These are phyloP conservation scores for Psilanteris sp. DNA, from an alignment of 1,140 invertebrate species.

Conservation along the genomic window DNA sequence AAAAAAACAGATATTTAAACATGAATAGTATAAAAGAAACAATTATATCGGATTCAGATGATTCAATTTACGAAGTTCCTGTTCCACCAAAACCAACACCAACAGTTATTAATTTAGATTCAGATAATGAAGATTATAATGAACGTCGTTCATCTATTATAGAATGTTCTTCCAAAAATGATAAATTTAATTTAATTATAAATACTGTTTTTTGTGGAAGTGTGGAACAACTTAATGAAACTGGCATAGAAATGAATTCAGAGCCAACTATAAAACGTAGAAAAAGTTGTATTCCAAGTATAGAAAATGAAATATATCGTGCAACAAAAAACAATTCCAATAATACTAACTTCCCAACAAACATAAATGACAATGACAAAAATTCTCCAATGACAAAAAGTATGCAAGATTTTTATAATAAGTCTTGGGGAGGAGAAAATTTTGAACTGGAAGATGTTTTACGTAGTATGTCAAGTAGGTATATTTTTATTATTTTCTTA, in stretches of 20 bases:
- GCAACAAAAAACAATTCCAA: too few species aligned
- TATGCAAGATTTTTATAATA: slow-evolving; percentile 83
- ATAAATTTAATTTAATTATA: slow-evolving; percentile 70
- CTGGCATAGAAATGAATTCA: too few species aligned
- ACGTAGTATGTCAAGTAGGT: slow-evolving; percentile 81
- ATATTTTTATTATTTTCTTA: slow-evolving; percentile 31
- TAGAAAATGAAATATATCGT: too few species aligned
- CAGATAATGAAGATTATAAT: slow-evolving; percentile 5
- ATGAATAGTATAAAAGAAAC: neutral
- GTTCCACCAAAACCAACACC: slow-evolving; percentile 73
- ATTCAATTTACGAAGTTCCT: slow-evolving; percentile 76
- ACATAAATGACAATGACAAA: too few species aligned
- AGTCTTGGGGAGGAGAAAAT: slow-evolving; percentile 82
- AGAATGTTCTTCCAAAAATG: slow-evolving; percentile 42
- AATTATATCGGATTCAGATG: slow-evolving; percentile 66
- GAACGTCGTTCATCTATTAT: neutral
- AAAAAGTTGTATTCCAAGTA: too few species aligned
- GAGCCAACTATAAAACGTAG: too few species aligned
- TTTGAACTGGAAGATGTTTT: slow-evolving; percentile 80
- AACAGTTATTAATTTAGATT: slow-evolving; percentile 69
- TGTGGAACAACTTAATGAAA: too few species aligned
- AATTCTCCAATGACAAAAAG: slow-evolving; percentile 71
- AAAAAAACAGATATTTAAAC: neutral
- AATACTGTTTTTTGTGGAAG: too few species aligned
- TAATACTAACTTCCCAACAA: too few species aligned